These are phyloP conservation scores for Andrena flavipes DNA, from an alignment of 2,888 invertebrate species.

Conservation along the genomic window DNA sequence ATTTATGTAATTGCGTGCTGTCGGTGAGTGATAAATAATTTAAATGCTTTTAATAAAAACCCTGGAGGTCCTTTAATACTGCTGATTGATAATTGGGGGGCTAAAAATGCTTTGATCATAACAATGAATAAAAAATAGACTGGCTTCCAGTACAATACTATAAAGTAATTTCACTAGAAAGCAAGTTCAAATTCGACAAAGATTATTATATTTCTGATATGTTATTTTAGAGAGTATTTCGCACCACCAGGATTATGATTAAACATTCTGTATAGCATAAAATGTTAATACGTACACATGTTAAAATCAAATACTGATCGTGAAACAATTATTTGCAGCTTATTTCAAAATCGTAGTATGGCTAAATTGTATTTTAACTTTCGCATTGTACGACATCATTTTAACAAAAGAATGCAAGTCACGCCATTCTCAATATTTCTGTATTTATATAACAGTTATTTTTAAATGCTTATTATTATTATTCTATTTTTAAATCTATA, in stretches of 20 bases:
- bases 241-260: constrained; percentile 49
- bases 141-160: constrained; percentile 58
- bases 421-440: constrained; percentile 15
- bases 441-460: constrained; percentile 15
- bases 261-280: constrained; percentile 39
- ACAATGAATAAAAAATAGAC: constrained; percentile 39
- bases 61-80: constrained; percentile 38
- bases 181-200: constrained; percentile 40
- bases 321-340: constrained; percentile 63
- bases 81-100: constrained; percentile 38
- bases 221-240: constrained; percentile 58
- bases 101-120: constrained; percentile 38
- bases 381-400: constrained; percentile 4
- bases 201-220: constrained; percentile 32
- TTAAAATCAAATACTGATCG: constrained; percentile 63
- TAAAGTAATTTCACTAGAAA: constrained; percentile 47
- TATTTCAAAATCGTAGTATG: constrained; percentile 49
- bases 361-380: constrained; percentile 12
- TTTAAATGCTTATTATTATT: constrained; percentile 12
- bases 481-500: background rate
- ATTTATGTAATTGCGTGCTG: constrained; percentile 44
- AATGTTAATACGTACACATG: constrained; percentile 48
- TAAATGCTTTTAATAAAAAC: constrained; percentile 48
- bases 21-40: constrained; percentile 50
- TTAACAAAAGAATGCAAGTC: constrained; percentile 20